A percentile compares a stretch with the other conserved stretches of the same genome.
Evolutionary conservation across 2,888 invertebrate species (phyloP).

Genomic region (Adelphocoris suturalis): DNA sequence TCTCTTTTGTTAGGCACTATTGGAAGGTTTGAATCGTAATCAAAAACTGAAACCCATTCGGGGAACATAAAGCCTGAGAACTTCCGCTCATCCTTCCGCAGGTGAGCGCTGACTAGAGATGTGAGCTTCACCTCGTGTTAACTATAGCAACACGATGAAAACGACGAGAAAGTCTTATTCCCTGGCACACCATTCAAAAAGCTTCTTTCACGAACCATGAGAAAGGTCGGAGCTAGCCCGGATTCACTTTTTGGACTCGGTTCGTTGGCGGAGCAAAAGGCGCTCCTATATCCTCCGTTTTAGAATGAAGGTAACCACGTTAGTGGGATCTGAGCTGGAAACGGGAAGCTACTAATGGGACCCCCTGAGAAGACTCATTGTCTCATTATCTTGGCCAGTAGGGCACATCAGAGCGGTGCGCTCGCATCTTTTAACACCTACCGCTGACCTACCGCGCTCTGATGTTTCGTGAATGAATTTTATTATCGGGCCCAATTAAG

Average conservation of each 20-base stretch:
- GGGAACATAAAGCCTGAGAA: not conserved
- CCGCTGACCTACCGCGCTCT: too few species aligned
- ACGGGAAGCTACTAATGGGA: conserved; percentile 19
- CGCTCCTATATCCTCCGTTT: not conserved
- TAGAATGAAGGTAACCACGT: conserved; percentile 11
- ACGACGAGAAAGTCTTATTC: not conserved
- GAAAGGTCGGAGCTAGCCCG: conserved; percentile 6
- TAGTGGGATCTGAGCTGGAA: not conserved
- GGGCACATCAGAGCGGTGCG: conserved; percentile 7
- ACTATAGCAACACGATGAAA: not conserved
- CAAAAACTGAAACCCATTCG: too few species aligned
- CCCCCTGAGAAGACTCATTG: conserved; percentile 25
- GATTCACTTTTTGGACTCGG: conserved; percentile 19
- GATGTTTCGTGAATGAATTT: too few species aligned
- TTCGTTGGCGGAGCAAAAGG: conserved; percentile 9
- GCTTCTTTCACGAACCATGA: conserved; percentile 7
- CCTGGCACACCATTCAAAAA: not conserved
- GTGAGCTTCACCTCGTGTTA: not conserved
- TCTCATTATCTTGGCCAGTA: conserved; percentile 20
- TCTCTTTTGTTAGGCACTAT: too few species aligned
- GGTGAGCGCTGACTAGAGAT: not conserved
- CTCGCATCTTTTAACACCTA: not conserved
- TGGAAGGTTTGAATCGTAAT: too few species aligned
- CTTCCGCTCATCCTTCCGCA: not conserved
- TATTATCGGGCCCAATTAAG: too few species aligned